These are phyloP conservation scores for Bovichtus variegatus DNA, from an alignment of 2,797 vertebrate species.

Conservation along the genomic window DNA sequence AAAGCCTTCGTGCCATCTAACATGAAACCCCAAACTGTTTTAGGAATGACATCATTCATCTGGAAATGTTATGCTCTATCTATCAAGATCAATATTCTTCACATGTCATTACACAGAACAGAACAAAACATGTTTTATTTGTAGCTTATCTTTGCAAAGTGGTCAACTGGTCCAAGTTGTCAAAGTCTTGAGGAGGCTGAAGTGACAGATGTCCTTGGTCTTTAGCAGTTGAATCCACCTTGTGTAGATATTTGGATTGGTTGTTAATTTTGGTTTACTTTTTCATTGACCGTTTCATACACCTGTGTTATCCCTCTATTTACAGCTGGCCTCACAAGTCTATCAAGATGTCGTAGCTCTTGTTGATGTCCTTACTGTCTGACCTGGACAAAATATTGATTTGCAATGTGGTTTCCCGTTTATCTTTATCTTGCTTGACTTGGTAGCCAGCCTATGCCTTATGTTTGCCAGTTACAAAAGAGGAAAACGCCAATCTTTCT, in stretches of 20 bases:
- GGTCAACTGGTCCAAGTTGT: not conserved
- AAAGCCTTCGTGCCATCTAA: conserved; percentile 9
- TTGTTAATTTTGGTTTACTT: not conserved
- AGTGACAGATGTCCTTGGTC: not conserved
- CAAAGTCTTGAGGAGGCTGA: not conserved
- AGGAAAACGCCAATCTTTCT: conserved; percentile 19
- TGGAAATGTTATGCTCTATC: conserved; percentile 37
- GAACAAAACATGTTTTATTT: conserved; percentile 12
- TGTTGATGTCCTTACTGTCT: conserved; percentile 13
- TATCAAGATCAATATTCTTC: conserved; percentile 20
- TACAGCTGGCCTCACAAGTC: not conserved
- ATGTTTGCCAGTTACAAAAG: conserved; percentile 50
- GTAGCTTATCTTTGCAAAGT: not conserved
- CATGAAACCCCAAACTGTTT: conserved; percentile 27
- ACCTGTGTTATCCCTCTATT: conserved; percentile 2
- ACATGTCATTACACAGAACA: conserved; percentile 10
- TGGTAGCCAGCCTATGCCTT: conserved; percentile 15
- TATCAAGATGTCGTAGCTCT: not conserved
- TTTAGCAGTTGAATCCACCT: not conserved
- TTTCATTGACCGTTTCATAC: not conserved
- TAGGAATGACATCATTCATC: conserved; percentile 28
- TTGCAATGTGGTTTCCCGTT: conserved; percentile 53
- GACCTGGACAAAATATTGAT: conserved; percentile 12
- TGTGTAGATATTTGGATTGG: not conserved
- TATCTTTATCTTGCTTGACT: conserved; percentile 46